Conservation (phyloP, 1,140 invertebrate genomes). For the Thaumatotibia leucotreta region DNA sequence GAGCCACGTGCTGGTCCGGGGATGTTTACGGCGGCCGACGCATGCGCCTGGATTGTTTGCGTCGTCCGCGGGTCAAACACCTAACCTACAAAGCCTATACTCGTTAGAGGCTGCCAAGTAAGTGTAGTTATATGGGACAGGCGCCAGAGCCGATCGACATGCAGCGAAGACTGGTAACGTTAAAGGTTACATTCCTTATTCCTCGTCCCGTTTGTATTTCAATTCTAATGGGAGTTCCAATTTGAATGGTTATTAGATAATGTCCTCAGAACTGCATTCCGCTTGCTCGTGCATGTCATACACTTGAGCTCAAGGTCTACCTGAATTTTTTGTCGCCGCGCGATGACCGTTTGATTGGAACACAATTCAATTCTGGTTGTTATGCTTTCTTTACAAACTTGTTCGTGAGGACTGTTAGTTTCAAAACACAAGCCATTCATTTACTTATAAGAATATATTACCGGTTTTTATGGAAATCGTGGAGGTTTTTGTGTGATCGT, state of each 20-base stretch:
- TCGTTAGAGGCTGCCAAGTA: slow-evolving; percentile 48
- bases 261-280: slow-evolving; percentile 2
- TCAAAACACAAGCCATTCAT: not conserved
- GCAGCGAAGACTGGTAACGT: not conserved
- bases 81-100: slow-evolving; percentile 57
- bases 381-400: not conserved
- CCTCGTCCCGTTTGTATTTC: not conserved
- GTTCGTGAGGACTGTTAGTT: not conserved
- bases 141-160: not conserved
- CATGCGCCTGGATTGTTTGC: slow-evolving; percentile 62
- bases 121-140: slow-evolving; percentile 46
- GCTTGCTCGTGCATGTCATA: not conserved
- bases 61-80: slow-evolving; percentile 60
- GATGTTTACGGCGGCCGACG: slow-evolving; percentile 61
- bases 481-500: not conserved
- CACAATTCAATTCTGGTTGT: not conserved
- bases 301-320: slow-evolving; percentile 8
- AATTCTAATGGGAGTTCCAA: not conserved
- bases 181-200: not conserved
- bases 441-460: not conserved
- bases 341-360: not conserved
- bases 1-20: slow-evolving; percentile 51
- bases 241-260: slow-evolving; percentile 3
- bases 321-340: not conserved
- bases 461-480: not conserved